phyloP scores from a whole-genome alignment of 1,140 invertebrate genomes.

The Nasonia longicornis region DNA sequence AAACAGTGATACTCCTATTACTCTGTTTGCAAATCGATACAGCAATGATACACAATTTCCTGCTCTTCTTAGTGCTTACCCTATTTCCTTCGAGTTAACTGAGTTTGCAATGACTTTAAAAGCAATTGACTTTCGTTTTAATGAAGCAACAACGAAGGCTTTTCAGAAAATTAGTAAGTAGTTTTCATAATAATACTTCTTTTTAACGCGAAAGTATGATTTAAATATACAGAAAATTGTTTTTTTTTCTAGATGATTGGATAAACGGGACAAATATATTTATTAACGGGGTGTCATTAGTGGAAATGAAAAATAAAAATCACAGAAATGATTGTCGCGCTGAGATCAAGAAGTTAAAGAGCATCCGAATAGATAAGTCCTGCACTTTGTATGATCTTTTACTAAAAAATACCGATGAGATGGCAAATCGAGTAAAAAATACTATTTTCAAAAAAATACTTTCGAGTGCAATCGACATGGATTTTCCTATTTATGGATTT shows the following conservation, averaged over 20 bases:
- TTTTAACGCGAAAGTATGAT: too few relatives aligned
- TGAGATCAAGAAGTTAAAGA: conserved; percentile 2
- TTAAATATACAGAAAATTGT: not conserved
- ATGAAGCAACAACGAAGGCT: not conserved
- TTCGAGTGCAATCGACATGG: not conserved
- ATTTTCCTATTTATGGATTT: conserved; percentile 23
- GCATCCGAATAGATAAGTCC: conserved; percentile 10
- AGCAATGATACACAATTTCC: too few relatives aligned
- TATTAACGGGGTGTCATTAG: too few relatives aligned
- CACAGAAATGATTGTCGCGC: not conserved
- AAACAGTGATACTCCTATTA: not conserved
- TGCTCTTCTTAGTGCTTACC: too few relatives aligned
- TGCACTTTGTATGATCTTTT: conserved; percentile 19
- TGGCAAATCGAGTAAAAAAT: conserved; percentile 21
- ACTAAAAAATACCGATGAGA: not conserved
- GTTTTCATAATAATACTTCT: not conserved
- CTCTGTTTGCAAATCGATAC: not conserved
- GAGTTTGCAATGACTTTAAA: not conserved
- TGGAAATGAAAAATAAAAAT: not conserved
- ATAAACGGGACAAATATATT: not conserved
- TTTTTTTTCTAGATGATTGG: not conserved
- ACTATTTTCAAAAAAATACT: not conserved
- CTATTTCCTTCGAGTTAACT: not conserved
- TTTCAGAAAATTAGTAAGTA: too few relatives aligned
- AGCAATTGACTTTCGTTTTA: not conserved